Evolutionary conservation across 2,797 vertebrate genomes (phyloP), one percentile per base, ranked within the genome.

Genomic region (Molossus molossus): DNA sequence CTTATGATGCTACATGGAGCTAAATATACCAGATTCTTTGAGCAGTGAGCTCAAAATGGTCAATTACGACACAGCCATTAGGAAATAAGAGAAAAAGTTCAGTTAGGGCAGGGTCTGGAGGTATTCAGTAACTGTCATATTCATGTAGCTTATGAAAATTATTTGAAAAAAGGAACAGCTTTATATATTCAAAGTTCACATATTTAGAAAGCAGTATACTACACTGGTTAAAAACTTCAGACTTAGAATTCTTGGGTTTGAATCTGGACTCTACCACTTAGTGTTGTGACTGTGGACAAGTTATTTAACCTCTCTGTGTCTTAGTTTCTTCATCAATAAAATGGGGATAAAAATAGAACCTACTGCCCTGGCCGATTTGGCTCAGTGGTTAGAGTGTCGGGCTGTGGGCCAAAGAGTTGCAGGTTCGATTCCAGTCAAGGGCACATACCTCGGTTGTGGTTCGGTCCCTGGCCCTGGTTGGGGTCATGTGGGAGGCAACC

Each of bases 141-240:
- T 90, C 53, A 48, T 86, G 33, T 70, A 62, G 60, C 75, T 94
- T 96, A 50, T 77, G 27, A 91, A 87, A 97, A 76, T 58, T 29
- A 75, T 13, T 55, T 67, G 65, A 15, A 75, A 93, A 91, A 94
- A 67, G 75, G 50, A 83, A 87, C 15, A 67, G 27, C 25, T 95
- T 86, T 79, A 6, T 75, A 15, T 82, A 45, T 82, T 90, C 20
- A 92, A 33, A 69, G 4, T 83, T 89, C 20, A 40, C 15, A 40
- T 88, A 48, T 9, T 81, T 77, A 94, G 67, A 40, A 72, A 45
- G 62, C 29, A 73, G 40, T 79, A 14, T 80, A 70, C 80, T 23
- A 2, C 13, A 92, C 33, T 87, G 12, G 65, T 91, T 89, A 67
- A 91, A 93, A 88, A 62, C 33, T 94, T 64, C 29, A 81, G 82